Evolutionary conservation across 2,113 vertebrate species (phyloP).

Genomic region (Macroglossus sobrinus): DNA sequence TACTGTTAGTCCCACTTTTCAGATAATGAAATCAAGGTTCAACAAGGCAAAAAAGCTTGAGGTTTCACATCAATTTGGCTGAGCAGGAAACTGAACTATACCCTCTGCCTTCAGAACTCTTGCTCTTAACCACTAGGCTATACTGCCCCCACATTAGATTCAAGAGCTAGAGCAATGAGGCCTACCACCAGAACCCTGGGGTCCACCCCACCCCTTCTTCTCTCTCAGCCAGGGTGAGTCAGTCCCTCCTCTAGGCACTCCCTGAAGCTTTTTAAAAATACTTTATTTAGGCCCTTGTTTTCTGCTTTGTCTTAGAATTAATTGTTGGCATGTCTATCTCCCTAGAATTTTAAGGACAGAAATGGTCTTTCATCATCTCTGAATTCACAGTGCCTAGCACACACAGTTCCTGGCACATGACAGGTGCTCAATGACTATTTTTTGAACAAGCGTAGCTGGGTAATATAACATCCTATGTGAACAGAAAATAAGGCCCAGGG

Average conservation of each 20-base stretch:
- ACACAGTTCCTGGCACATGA: not conserved
- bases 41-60: not conserved
- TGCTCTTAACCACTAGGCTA: not conserved
- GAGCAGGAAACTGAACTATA: not conserved
- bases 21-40: not conserved
- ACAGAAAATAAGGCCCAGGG: not conserved
- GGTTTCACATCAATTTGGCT: not conserved
- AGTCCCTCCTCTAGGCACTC: not conserved
- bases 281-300: not conserved
- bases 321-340: not conserved
- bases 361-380: not conserved
- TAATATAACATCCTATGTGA: not conserved
- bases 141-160: not conserved
- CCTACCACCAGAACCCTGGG: not conserved
- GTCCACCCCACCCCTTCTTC: not conserved
- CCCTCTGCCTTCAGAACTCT: not conserved
- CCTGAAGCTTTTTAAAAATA: not conserved
- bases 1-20: not conserved
- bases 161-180: not conserved
- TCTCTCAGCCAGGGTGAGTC: not conserved
- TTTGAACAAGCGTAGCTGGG: not conserved
- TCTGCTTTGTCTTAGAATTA: not conserved
- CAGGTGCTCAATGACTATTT: not conserved
- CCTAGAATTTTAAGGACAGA: not conserved
- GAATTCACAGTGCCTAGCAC: not conserved